phyloP scores from a whole-genome alignment of 2,888 invertebrate genomes.

The Hirtodrosophila alboralis region DNA sequence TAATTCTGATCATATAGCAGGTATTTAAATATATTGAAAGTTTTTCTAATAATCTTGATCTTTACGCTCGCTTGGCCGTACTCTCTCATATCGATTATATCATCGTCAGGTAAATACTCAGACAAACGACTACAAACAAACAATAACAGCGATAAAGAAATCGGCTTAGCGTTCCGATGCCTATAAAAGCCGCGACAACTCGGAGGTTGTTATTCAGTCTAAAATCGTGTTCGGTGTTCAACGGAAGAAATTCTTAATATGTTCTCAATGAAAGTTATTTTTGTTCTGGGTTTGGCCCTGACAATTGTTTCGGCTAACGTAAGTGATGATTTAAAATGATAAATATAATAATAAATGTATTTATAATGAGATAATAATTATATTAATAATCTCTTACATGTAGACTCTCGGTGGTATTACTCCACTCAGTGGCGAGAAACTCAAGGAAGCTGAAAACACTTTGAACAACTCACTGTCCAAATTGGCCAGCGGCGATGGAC shows the following conservation, averaged over 20 bases:
- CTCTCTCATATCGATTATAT: background rate
- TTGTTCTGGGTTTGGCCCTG: constrained; percentile 45
- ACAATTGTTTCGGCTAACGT: constrained; percentile 29
- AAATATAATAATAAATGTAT: too few relatives aligned
- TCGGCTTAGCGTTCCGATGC: background rate
- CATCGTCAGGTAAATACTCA: background rate
- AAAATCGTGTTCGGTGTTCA: constrained; percentile 1
- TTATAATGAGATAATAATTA: too few relatives aligned
- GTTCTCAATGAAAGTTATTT: constrained; percentile 44
- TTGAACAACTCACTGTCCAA: constrained; percentile 27
- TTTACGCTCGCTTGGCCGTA: too few relatives aligned
- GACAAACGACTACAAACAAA: background rate
- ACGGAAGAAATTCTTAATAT: constrained; percentile 18
- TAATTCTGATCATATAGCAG: too few relatives aligned
- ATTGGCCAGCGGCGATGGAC: constrained; percentile 52
- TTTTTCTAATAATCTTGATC: too few relatives aligned
- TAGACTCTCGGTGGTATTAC: constrained; percentile 31
- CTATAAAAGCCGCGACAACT: constrained; percentile 45
- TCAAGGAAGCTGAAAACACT: constrained; percentile 30
- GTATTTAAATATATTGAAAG: too few relatives aligned
- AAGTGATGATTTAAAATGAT: constrained; percentile 1
- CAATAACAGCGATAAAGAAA: background rate
- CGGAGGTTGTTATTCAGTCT: constrained; percentile 25
- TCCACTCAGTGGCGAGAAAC: constrained; percentile 26
- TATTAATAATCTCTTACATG: too few relatives aligned